phyloP scores from a whole-genome alignment of 2,888 invertebrate species.

The Fragum whitleyi region DNA sequence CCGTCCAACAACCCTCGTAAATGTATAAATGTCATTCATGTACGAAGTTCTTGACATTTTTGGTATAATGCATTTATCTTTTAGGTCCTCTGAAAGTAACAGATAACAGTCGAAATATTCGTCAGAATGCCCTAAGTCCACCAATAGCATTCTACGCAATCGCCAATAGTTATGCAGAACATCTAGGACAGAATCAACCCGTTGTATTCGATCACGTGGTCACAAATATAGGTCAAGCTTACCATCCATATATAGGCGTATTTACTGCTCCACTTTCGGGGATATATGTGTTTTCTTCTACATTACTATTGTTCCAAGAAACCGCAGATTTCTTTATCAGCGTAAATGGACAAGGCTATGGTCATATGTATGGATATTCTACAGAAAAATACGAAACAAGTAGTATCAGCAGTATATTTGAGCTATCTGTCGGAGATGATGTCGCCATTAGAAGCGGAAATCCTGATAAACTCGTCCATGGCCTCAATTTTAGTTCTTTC shows the following conservation, averaged over 20 bases:
- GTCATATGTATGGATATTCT: not conserved
- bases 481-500: not conserved
- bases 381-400: not conserved
- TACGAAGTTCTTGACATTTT: too few species aligned
- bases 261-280: not conserved
- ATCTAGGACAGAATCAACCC: not conserved
- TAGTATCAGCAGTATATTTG: not conserved
- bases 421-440: not conserved
- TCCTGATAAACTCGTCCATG: not conserved
- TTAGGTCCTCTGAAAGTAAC: too few species aligned
- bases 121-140: not conserved
- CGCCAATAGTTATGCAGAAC: not conserved
- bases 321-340: not conserved
- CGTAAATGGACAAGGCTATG: not conserved
- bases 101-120: not conserved
- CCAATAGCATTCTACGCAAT: not conserved
- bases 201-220: not conserved
- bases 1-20: too few species aligned
- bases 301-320: not conserved
- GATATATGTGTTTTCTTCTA: not conserved
- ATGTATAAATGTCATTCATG: too few species aligned
- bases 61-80: too few species aligned
- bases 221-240: not conserved
- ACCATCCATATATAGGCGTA: not conserved
- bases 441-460: not conserved